Evolutionary conservation across 2,888 invertebrate genomes (phyloP).

Genomic region (Tetramorium bicarinatum): DNA sequence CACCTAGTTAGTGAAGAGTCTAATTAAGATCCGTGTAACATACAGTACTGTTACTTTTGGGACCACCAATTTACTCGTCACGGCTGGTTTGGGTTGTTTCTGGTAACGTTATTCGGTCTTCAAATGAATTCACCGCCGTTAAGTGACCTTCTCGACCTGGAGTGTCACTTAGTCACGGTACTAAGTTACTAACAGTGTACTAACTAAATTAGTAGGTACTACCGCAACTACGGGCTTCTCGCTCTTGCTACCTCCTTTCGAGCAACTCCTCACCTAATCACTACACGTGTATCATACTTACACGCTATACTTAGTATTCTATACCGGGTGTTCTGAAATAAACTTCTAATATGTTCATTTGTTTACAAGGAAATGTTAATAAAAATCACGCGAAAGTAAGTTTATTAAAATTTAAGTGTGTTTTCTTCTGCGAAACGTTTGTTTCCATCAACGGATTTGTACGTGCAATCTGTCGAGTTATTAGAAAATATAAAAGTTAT

Average conservation of each 20-base stretch:
- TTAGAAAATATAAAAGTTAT: conserved; percentile 8
- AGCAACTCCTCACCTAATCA: conserved; percentile 41
- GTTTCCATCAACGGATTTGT: neutral
- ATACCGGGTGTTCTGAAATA: conserved; percentile 35
- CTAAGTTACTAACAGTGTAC: conserved; percentile 75
- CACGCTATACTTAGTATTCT: neutral
- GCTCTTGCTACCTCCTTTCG: conserved; percentile 49
- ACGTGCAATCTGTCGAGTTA: neutral
- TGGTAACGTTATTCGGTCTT: conserved; percentile 51
- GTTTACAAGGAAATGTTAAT: neutral
- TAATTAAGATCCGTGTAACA: conserved; percentile 24
- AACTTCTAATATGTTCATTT: neutral
- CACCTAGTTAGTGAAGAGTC: neutral
- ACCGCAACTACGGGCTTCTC: conserved; percentile 45
- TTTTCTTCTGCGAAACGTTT: neutral
- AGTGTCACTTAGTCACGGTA: conserved; percentile 76
- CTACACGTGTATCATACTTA: conserved; percentile 53
- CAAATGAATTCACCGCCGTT: conserved; percentile 63
- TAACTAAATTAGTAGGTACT: conserved; percentile 75
- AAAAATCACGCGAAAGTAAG: neutral
- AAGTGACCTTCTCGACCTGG: conserved; percentile 73
- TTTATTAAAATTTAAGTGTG: neutral
- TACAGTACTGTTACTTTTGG: conserved; percentile 1
- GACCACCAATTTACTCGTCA: conserved; percentile 17
- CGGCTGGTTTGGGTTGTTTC: conserved; percentile 46